Conservation (phyloP, 2,888 invertebrate species). For the Acrobasis consociella region DNA sequence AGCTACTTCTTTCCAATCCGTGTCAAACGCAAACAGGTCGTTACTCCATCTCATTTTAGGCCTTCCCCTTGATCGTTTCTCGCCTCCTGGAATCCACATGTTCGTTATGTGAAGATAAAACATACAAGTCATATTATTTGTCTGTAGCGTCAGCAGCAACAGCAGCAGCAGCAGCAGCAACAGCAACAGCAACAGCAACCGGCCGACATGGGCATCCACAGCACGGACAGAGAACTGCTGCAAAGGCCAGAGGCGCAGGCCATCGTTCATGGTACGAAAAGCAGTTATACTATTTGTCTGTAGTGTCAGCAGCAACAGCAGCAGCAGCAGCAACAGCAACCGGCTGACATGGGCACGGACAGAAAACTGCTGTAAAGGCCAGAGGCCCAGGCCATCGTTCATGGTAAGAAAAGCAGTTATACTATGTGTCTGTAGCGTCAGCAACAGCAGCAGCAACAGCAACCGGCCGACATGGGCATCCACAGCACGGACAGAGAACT, state of each 20-base stretch:
- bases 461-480: conserved; percentile 42
- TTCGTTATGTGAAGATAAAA: no score
- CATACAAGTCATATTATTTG: no score
- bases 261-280: conserved; percentile 87
- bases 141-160: conserved; percentile 53
- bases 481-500: conserved; percentile 83
- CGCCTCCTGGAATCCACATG: no score
- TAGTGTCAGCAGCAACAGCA: conserved; percentile 54
- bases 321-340: conserved; percentile 56
- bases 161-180: conserved; percentile 39
- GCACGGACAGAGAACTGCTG: conserved; percentile 84
- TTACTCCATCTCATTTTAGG: no score
- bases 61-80: no score
- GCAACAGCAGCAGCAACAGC: conserved; percentile 62
- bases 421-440: conserved; percentile 42
- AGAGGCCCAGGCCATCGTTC: conserved; percentile 90
- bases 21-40: no score
- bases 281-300: conserved; percentile 22
- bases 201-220: conserved; percentile 48
- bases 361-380: conserved; percentile 87
- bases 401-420: no score
- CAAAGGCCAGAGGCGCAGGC: conserved; percentile 90
- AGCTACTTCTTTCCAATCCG: no score
- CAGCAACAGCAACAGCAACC: conserved; percentile 61
- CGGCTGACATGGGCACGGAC: conserved; percentile 53